phyloP scores from a whole-genome alignment of 2,888 invertebrate species.

The Minunthozetes semirufus region DNA sequence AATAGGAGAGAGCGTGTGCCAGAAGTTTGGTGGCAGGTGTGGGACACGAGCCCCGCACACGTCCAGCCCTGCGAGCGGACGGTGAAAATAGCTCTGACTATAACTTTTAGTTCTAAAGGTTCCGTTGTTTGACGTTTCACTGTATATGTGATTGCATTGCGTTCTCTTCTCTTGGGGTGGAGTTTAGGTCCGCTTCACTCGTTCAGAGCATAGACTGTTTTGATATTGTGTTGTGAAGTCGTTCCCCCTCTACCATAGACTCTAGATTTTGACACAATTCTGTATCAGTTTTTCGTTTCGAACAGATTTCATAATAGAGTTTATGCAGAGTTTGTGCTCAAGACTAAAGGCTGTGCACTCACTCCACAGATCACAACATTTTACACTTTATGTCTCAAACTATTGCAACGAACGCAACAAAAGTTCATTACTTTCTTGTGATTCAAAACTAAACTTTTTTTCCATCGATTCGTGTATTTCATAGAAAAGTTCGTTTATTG shows the following conservation, averaged over 20 bases:
- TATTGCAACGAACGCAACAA: neutral
- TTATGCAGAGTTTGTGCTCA: neutral
- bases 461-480: neutral
- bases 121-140: slow-evolving; percentile 1
- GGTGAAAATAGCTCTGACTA: slow-evolving; percentile 1
- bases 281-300: neutral
- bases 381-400: neutral
- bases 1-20: slow-evolving; percentile 17
- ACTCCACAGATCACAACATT: neutral
- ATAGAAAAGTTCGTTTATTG: neutral
- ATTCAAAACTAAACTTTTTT: neutral
- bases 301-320: neutral
- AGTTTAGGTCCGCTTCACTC: slow-evolving; percentile 6
- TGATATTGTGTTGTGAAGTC: neutral
- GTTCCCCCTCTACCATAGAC: neutral
- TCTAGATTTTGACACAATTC: neutral
- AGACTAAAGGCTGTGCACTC: neutral
- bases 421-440: neutral
- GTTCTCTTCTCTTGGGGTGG: neutral
- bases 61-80: slow-evolving; percentile 3
- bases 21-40: slow-evolving; percentile 18
- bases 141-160: neutral
- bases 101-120: slow-evolving; percentile 15
- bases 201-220: neutral
- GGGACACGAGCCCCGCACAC: slow-evolving; percentile 12